Base-by-base conservation (phyloP, 1,140 invertebrate genomes). In the Phortica variegata region DNA sequence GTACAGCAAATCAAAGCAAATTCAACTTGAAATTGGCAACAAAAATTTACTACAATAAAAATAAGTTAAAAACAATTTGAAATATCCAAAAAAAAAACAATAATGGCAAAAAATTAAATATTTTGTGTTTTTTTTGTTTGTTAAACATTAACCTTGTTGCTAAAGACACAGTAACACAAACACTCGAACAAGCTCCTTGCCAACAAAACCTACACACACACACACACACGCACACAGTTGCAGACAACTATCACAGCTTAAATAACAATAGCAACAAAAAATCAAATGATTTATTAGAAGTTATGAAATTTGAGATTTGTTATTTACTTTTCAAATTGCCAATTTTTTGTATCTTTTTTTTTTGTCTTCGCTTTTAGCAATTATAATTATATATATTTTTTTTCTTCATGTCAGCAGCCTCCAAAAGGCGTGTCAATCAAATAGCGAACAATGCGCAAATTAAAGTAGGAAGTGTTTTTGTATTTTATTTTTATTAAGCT, bases 221-320 rank as follows among this genome's bases (percentile, higher is more conserved):
- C 52, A 54, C 42, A 50, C 39, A 45, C 58, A 56, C 55, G 55
- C 52, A 56, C 49, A 42, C 43, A 52, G 54, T 56, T 49, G 52
- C 48, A 37, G 36, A 41, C 42, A 7, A 39, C 43, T 21, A 47
- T 41, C 50, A 54, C 49, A 20, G 6, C 45, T 49, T 46, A 43
- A 52, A 38, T 48, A 20, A 45, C 32, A 17, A 17, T 9, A 45
- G 50, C 40, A 49, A 37, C 47, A 57, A 55, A 58, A 57, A 51
- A 49, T 47, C 61, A 61, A 65, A 66, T 66, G 58, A 66, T 66
- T 66, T 66, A 66, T 66, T 66, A 66, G 56, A 56, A 54, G 52
- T 29, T 26, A 26, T 26, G 23, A 26, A 52, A 49, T 58, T 56
- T 39, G 12, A 29, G 16, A 36, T n/a, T 20, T 10, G 31, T 18